phyloP scores from a whole-genome alignment of 2,888 invertebrate genomes.

The Tanytarsus gracilentus region DNA sequence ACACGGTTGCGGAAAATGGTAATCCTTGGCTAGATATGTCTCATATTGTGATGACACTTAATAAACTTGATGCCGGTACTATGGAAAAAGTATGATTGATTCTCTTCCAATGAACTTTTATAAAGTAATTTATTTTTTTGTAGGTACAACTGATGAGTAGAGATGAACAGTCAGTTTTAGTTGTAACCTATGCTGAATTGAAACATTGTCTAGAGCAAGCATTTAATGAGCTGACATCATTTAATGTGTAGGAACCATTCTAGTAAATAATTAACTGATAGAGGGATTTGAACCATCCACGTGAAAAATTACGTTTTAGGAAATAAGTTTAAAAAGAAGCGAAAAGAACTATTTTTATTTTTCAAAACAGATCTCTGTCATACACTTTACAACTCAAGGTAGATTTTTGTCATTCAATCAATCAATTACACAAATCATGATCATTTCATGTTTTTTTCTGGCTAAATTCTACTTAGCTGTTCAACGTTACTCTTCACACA shows the following conservation, averaged over 20 bases:
- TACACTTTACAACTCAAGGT: conserved; percentile 3
- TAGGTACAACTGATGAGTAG: conserved; percentile 91
- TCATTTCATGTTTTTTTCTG: not conserved
- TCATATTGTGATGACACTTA: conserved; percentile 87
- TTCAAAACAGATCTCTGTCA: conserved; percentile 5
- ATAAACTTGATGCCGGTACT: conserved; percentile 80
- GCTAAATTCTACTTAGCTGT: too few species aligned
- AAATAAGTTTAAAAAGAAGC: not conserved
- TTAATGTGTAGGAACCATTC: conserved; percentile 22
- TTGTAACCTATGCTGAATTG: conserved; percentile 90
- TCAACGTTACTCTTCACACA: too few species aligned
- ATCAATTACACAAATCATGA: not conserved
- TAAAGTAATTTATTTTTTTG: conserved; percentile 33
- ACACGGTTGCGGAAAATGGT: conserved; percentile 86
- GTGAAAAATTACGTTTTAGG: not conserved
- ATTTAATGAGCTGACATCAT: conserved; percentile 64
- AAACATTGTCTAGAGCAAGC: conserved; percentile 91
- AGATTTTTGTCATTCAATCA: not conserved
- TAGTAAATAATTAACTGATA: not conserved
- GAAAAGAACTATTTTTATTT: conserved; percentile 5
- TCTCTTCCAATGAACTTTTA: not conserved
- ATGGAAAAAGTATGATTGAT: conserved; percentile 56
- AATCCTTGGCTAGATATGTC: conserved; percentile 95
- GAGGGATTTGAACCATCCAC: conserved; percentile 11
- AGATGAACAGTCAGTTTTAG: conserved; percentile 91